Percentiles rank a stretch among this genome's conserved stretches.
These are phyloP conservation scores for Hetaerina americana DNA, from an alignment of 1,140 invertebrate species.

Conservation along the genomic window DNA sequence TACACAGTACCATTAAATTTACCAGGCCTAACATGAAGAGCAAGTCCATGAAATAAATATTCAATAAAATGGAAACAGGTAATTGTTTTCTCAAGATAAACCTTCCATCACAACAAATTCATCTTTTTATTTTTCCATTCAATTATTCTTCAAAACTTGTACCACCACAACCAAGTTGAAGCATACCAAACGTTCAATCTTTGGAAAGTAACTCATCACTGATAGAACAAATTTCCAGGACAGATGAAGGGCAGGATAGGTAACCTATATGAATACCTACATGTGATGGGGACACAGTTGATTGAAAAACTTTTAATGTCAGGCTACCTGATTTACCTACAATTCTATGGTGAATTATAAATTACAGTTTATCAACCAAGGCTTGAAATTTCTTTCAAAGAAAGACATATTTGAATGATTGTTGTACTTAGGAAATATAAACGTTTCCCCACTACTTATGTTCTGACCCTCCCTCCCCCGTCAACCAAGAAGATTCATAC, in stretches of 20 bases:
- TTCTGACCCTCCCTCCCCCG: neutral
- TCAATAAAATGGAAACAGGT: neutral
- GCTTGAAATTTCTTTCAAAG: neutral
- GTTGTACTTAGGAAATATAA: neutral
- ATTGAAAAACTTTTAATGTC: neutral
- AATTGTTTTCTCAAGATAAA: neutral
- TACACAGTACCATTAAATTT: neutral
- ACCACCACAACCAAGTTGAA: neutral
- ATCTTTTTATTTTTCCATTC: neutral
- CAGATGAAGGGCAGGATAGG: neutral
- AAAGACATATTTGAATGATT: neutral
- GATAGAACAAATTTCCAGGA: neutral
- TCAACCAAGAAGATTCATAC: neutral
- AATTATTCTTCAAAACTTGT: slow-evolving; percentile 1
- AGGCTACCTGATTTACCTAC: neutral
- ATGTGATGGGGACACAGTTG: neutral
- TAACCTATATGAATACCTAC: neutral
- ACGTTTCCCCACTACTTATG: neutral
- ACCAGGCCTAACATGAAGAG: neutral
- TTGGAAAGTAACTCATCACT: neutral
- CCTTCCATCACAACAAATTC: neutral
- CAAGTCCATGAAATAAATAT: neutral
- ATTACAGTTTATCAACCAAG: neutral
- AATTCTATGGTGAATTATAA: neutral
- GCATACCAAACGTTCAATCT: neutral